phyloP scores from a whole-genome alignment of 2,888 invertebrate genomes.

The Harpagoxenus sublaevis region DNA sequence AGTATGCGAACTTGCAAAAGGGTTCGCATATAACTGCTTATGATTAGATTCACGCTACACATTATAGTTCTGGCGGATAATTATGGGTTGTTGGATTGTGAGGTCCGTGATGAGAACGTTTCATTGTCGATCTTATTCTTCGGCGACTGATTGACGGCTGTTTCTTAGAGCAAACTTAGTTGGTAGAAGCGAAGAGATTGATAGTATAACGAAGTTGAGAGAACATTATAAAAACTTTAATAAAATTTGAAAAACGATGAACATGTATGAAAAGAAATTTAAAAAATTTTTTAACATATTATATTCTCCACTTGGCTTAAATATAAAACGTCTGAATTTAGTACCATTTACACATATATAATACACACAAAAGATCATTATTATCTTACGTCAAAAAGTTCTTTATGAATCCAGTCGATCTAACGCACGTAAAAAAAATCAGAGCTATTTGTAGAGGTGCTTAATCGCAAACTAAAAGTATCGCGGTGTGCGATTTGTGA shows the following conservation, averaged over 20 bases:
- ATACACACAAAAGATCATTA: neutral
- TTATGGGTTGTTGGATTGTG: constrained; percentile 29
- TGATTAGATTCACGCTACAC: constrained; percentile 30
- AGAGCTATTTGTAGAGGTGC: neutral
- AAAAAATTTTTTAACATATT: neutral
- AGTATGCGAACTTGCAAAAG: constrained; percentile 31
- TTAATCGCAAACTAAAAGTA: constrained; percentile 48
- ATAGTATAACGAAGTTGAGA: neutral
- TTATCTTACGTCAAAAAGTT: neutral
- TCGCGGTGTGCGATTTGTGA: constrained; percentile 65
- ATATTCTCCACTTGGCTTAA: neutral
- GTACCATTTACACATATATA: neutral
- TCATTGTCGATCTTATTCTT: constrained; percentile 32
- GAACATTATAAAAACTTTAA: neutral
- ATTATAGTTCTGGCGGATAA: constrained; percentile 46
- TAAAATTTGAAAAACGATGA: neutral
- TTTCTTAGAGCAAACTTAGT: neutral
- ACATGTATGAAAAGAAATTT: neutral
- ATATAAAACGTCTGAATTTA: neutral
- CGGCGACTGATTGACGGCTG: constrained; percentile 4
- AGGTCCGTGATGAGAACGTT: constrained; percentile 15
- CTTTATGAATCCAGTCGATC: neutral
- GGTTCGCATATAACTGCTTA: neutral
- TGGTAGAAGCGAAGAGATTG: neutral
- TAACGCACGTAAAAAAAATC: neutral